Base-by-base conservation (phyloP, 2,113 vertebrate genomes). In the Limnothrissa miodon region DNA sequence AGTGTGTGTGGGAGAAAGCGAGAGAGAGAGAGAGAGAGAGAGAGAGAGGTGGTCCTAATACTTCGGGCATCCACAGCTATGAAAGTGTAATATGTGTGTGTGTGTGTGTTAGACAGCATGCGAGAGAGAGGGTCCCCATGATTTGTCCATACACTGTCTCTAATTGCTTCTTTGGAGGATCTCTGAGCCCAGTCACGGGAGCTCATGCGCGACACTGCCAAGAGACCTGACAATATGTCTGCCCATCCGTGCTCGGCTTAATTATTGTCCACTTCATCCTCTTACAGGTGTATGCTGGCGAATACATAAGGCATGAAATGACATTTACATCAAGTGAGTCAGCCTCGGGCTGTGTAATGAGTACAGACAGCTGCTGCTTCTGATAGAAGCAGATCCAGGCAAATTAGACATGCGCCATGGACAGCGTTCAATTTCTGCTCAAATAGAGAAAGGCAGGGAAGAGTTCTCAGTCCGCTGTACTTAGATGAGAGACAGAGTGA, bases 291-390 rank as follows among this genome's bases (percentile, higher is more conserved):
- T 83, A 85, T 84, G 84, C 82, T 79, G 51, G 78, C 88, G 87
- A 86, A 88, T 85, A 90, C 87, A 88, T 84, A 80, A 92, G 87
- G 86, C 78, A 89, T 86, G 90, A 88, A 91, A 88, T 92, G 87
- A 87, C 92, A 93, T 92, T 91, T 90, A 87, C 90, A 86, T 92
- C 82, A 86, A 90, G 89, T 86, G 79, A 42, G 70, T 83, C 86
- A 48, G 39, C 89, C 91, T 92, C 92, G 92, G 78, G 59, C 4
- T 25, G 19, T 84, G 48, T 56, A 62, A 80, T 29, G 36, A 78
- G 78, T 82, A 89, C 80, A 85, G 87, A 74, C 90, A 87, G 84
- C 88, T 94, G 90, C 82, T 84, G 74, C 89, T 87, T 87, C 84
- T 89, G 90, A 93, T 91, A 92, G 81, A 87, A 90, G 88, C 83